These are phyloP conservation scores for Blastobasis adustella DNA, from an alignment of 2,888 invertebrate species.

Conservation along the genomic window DNA sequence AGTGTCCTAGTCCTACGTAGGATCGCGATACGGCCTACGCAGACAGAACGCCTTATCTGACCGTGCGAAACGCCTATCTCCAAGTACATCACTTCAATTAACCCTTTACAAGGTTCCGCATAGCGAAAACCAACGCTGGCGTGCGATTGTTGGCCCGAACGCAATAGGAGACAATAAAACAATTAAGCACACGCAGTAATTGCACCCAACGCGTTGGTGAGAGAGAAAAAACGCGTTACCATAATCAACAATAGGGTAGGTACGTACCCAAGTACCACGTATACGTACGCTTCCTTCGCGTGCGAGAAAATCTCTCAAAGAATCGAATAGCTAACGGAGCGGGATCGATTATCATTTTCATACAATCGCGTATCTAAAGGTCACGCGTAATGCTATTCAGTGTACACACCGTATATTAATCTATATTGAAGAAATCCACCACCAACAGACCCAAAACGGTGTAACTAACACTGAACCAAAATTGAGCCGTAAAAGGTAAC, in stretches of 20 bases:
- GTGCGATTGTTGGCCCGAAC: slow-evolving; percentile 17
- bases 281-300: slow-evolving; percentile 12
- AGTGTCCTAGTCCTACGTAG: slow-evolving; percentile 20
- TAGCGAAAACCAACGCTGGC: slow-evolving; percentile 4
- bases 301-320: slow-evolving; percentile 43
- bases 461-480: too few species aligned
- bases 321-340: slow-evolving; percentile 51
- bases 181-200: too few species aligned
- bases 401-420: slow-evolving; percentile 42
- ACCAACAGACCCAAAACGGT: slow-evolving; percentile 18
- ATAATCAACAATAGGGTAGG: slow-evolving; percentile 4
- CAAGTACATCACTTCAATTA: slow-evolving; percentile 20
- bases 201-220: neutral
- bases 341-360: slow-evolving; percentile 68
- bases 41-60: slow-evolving; percentile 17
- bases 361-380: slow-evolving; percentile 66
- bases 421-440: slow-evolving; percentile 55
- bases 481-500: slow-evolving; percentile 8
- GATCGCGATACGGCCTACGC: slow-evolving; percentile 6
- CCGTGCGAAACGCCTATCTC: slow-evolving; percentile 15
- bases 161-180: too few species aligned
- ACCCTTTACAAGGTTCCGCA: slow-evolving; percentile 6
- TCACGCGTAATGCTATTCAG: slow-evolving; percentile 69
- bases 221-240: slow-evolving; percentile 12
- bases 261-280: too few species aligned